Evolutionary conservation across 2,797 vertebrate species (phyloP), one percentile per base, ranked within the genome.

Genomic region (Clarias pachynema): DNA sequence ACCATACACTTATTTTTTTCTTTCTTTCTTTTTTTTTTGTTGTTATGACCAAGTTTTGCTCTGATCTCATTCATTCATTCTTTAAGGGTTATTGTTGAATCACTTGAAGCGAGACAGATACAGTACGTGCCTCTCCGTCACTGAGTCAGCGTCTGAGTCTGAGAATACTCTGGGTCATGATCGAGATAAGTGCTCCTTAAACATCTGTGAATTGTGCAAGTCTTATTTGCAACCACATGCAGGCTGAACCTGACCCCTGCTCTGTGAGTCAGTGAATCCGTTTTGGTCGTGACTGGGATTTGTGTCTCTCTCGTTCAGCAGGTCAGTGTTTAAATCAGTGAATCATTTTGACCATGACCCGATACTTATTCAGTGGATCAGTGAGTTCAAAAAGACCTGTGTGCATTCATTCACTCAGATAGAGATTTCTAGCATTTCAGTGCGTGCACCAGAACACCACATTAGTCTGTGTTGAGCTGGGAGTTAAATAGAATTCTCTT

Each of bases 391-490:
- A 20, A 60, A 59, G 31, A 78, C 10, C 29, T 22, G 31, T 18
- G n/a, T 7, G 59, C 31, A 59, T 79, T 79, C 59, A 78, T 5
- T 37, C 29, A 57, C 57, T 79, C 77, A 44, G 37, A 79, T 26
- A 7, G 60, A 26, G 60, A 79, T 79, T 63, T 63, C 37, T 24
- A 44, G 77, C 15, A 18, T 26, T 79, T 18, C 29, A 20, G 18
- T 2, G 2, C 18, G 2, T 59, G 9, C n/a, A 56, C 2, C 3
- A 31, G 14, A 57, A 22, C 57, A 60, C 5, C 31, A 37, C 15
- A 37, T 31, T 6, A 7, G 49, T 10, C 53, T 53, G 44, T 4
- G 24, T 29, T 74, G 5, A 56, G 14, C 44, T 2, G 12, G 26
- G 12, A 73, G 49, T 56, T 1, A 59, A 73, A 29, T 29, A 75